phyloP scores from a whole-genome alignment of 2,113 vertebrate species.

The Eolophus roseicapilla region DNA sequence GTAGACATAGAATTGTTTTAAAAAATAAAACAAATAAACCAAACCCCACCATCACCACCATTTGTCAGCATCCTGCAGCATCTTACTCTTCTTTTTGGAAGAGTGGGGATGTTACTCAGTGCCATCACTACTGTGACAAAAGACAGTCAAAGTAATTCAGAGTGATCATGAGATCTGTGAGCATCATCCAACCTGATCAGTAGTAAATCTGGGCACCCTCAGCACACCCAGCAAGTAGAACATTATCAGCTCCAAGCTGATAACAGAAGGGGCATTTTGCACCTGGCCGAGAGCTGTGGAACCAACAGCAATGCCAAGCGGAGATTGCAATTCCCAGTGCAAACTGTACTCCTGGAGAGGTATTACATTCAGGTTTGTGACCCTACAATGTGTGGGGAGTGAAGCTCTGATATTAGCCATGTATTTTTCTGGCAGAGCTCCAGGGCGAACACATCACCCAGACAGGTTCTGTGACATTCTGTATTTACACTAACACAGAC shows the following conservation, averaged over 20 bases:
- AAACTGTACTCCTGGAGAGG: not conserved
- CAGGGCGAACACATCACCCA: not conserved
- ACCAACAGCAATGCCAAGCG: not conserved
- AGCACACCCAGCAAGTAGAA: not conserved
- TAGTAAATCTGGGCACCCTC: not conserved
- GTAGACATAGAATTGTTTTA: not conserved
- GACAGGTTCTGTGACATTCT: slow-evolving; percentile 26
- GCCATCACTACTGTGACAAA: not conserved
- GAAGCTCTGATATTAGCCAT: not conserved
- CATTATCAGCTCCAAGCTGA: not conserved
- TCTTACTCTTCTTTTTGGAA: not conserved
- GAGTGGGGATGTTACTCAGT: not conserved
- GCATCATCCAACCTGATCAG: not conserved
- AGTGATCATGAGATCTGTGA: not conserved
- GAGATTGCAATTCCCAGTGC: not conserved
- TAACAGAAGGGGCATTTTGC: not conserved
- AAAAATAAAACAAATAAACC: not conserved
- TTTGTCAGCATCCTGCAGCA: not conserved
- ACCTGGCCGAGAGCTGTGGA: not conserved
- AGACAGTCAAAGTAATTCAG: not conserved
- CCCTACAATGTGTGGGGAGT: not conserved
- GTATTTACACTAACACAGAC: not conserved
- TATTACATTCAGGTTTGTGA: not conserved
- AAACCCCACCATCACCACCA: not conserved
- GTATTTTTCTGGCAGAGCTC: not conserved